Evolutionary conservation across 2,888 invertebrate genomes (phyloP), one percentile per base, ranked within the genome.

Genomic region (Pecten maximus): DNA sequence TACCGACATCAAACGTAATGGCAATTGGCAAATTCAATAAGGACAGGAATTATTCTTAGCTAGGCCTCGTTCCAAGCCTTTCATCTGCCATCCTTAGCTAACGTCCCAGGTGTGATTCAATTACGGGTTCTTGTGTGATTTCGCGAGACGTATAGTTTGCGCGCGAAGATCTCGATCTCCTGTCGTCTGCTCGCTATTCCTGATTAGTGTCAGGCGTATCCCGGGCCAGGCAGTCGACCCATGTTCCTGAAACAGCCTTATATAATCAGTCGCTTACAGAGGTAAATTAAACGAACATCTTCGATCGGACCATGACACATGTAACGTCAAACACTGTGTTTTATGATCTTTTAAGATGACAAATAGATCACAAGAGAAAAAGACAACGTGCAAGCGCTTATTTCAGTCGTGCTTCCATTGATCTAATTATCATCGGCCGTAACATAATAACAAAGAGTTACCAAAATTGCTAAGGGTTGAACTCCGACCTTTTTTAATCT

Each of bases 21-120:
- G 74, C 74, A 74, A 74, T 74, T 74, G 74, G 74, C 74, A 74
- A 74, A 74, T 74, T 74, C 74, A 74, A 74, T 74, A 74, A 74
- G 74, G 74, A 74, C 74, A 35, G 35, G 74, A 74, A 74, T 74
- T 74, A 74, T 74, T 74, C 74, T 74, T 74, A 74, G 74, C 74
- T 74, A 74, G 35, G 74, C 19, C 74, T 74, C 35, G 74, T 74
- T 74, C 74, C 74, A 74, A 74, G 74, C 35, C 74, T 74, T 74
- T 74, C 74, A 74, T 74, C 74, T 74, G 74, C 74, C 74, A 74
- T 74, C 74, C 23, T 74, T 74, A 74, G 74, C 74, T 74, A 74
- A 74, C 74, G 74, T 74, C 74, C 74, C 74, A 74, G 74, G 74
- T 74, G 74, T 74, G 74, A 74, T 74, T 74, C 74, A 74, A 74